A percentile compares a stretch with the other conserved stretches of the same genome.
phyloP scores from a whole-genome alignment of 2,113 vertebrate species.

The Percina caprodes region DNA sequence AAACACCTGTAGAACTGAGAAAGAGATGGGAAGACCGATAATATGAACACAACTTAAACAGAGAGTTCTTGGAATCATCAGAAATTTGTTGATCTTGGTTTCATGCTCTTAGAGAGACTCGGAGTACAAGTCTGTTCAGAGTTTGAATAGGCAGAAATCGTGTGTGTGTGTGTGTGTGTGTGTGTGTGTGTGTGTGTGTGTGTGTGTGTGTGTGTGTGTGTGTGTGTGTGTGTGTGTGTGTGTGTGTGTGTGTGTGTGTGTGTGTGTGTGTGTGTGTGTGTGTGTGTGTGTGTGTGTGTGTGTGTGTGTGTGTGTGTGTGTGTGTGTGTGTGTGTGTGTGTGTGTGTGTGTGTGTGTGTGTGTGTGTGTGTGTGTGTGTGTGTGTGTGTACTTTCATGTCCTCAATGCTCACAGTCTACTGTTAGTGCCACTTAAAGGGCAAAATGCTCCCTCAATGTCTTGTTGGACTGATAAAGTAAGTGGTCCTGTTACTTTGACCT shows the following conservation, averaged over 20 bases:
- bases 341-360: too few relatives aligned
- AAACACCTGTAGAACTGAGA: constrained; percentile 89
- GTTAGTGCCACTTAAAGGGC: neutral
- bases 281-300: too few relatives aligned
- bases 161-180: too few relatives aligned
- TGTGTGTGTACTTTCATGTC: constrained; percentile 8
- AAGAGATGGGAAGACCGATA: constrained; percentile 13
- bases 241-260: too few relatives aligned
- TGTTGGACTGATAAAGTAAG: neutral
- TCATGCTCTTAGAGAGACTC: neutral
- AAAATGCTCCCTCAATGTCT: constrained; percentile 7
- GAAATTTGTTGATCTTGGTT: neutral
- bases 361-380: too few relatives aligned
- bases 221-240: too few relatives aligned
- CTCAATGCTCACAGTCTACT: neutral
- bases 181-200: too few relatives aligned
- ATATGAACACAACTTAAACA: neutral
- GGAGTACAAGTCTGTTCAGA: neutral
- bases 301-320: too few relatives aligned
- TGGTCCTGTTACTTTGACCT: constrained; percentile 18
- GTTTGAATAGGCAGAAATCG: constrained; percentile 20
- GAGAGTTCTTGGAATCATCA: neutral
- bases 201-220: too few relatives aligned
- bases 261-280: too few relatives aligned
- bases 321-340: too few relatives aligned